These are phyloP conservation scores for Ernsta delagoae DNA, from an alignment of 2,888 invertebrate genomes.

Conservation along the genomic window DNA sequence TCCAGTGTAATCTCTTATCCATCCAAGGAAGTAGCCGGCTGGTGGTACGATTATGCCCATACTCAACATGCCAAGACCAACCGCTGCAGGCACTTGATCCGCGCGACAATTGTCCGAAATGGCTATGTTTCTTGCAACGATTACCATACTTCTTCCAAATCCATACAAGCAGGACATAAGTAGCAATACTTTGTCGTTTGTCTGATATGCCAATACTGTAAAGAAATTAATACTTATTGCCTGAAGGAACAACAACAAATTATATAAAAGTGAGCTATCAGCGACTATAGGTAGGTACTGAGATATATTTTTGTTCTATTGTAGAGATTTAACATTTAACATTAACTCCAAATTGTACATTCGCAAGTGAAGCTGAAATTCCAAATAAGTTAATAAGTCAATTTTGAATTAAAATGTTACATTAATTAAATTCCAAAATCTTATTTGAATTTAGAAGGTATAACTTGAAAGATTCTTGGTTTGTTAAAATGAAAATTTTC, in stretches of 20 bases:
- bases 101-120: constrained; percentile 86
- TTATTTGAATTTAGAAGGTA: too few species aligned
- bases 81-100: constrained; percentile 87
- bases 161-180: constrained; percentile 86
- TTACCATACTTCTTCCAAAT: constrained; percentile 89
- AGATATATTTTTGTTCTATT: too few species aligned
- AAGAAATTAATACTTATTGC: background rate
- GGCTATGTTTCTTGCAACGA: constrained; percentile 89
- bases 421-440: too few species aligned
- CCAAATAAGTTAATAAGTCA: too few species aligned
- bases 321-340: too few species aligned
- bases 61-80: constrained; percentile 89
- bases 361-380: too few species aligned
- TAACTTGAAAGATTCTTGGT: constrained; percentile 23
- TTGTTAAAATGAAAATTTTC: constrained; percentile 18
- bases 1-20: constrained; percentile 87
- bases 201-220: constrained; percentile 86
- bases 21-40: constrained; percentile 87
- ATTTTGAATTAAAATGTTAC: too few species aligned
- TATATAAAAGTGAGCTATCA: background rate
- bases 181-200: constrained; percentile 78
- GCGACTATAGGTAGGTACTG: too few species aligned
- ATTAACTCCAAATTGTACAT: too few species aligned
- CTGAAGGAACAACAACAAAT: background rate
- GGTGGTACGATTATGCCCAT: constrained; percentile 89